Conservation (phyloP, 2,888 invertebrate species). For the Sepioteuthis lessoniana region DNA sequence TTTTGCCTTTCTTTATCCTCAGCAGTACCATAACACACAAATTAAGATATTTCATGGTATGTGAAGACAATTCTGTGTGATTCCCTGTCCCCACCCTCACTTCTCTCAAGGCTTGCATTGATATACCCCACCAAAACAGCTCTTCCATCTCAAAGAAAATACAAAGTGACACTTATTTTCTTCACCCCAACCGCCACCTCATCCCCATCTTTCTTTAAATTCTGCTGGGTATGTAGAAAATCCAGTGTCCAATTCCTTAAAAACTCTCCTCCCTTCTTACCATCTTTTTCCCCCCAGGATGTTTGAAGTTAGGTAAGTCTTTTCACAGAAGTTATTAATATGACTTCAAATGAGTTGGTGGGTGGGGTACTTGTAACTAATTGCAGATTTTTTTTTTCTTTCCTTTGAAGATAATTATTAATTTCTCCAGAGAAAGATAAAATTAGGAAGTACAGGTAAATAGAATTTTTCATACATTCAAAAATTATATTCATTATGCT, state of each 20-base stretch:
- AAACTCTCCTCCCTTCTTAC: background rate
- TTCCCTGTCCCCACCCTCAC: background rate
- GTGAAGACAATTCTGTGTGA: background rate
- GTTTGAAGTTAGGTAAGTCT: background rate
- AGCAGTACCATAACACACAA: background rate
- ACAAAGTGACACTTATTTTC: background rate
- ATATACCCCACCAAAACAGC: background rate
- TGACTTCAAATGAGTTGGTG: too few species aligned
- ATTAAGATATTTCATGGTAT: slow-evolving; percentile 13
- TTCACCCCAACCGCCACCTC: too few species aligned
- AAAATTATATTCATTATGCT: too few species aligned
- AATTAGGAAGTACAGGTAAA: too few species aligned
- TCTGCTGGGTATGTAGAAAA: slow-evolving; percentile 10
- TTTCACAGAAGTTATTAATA: background rate
- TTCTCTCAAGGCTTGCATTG: background rate
- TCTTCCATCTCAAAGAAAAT: background rate
- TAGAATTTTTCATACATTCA: too few species aligned
- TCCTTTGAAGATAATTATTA: too few species aligned
- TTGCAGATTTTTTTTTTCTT: too few species aligned
- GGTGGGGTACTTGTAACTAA: too few species aligned
- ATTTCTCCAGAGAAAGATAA: too few species aligned
- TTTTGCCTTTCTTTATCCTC: background rate
- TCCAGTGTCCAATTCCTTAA: background rate
- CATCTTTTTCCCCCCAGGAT: background rate
- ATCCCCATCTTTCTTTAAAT: background rate